A percentile compares a stretch with the other conserved stretches of the same genome.
These are phyloP conservation scores for Latrodectus hesperus DNA, from an alignment of 2,888 invertebrate genomes.

Conservation along the genomic window DNA sequence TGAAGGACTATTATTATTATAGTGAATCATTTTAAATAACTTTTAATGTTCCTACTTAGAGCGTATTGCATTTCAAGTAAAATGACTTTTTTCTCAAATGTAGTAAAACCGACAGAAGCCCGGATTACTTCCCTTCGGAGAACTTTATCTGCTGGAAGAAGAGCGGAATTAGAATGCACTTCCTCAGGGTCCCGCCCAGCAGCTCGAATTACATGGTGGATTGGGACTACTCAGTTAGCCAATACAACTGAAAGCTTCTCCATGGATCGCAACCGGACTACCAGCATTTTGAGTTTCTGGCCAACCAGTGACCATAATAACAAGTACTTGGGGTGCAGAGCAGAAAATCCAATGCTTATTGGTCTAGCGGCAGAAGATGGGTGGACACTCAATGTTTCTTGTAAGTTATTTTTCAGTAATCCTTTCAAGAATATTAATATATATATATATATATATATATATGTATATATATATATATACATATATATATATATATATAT, in stretches of 20 bases:
- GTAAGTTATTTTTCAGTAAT: slow-evolving; percentile 41
- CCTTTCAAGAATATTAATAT: too few relatives aligned
- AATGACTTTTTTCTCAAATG: too few relatives aligned
- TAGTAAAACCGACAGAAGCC: slow-evolving; percentile 69
- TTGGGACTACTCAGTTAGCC: slow-evolving; percentile 48
- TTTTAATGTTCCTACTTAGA: too few relatives aligned
- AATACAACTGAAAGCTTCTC: slow-evolving; percentile 61
- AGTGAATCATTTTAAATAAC: too few relatives aligned
- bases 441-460: too few relatives aligned
- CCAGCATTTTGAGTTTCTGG: slow-evolving; percentile 69
- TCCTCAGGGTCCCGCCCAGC: slow-evolving; percentile 70
- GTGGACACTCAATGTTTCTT: slow-evolving; percentile 65
- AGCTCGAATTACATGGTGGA: slow-evolving; percentile 70
- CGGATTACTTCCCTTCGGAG: slow-evolving; percentile 48
- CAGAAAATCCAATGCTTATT: slow-evolving; percentile 65
- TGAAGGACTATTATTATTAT: too few relatives aligned
- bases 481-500: too few relatives aligned
- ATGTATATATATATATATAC: too few relatives aligned
- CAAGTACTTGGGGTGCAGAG: slow-evolving; percentile 66
- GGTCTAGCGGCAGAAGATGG: slow-evolving; percentile 68
- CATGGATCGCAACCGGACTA: slow-evolving; percentile 71
- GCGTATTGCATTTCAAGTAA: too few relatives aligned
- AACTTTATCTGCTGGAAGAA: slow-evolving; percentile 62
- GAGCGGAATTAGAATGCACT: slow-evolving; percentile 66
- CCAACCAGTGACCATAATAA: slow-evolving; percentile 61